phyloP scores from a whole-genome alignment of 1,140 invertebrate species.

The Drosophila kanapiae region DNA sequence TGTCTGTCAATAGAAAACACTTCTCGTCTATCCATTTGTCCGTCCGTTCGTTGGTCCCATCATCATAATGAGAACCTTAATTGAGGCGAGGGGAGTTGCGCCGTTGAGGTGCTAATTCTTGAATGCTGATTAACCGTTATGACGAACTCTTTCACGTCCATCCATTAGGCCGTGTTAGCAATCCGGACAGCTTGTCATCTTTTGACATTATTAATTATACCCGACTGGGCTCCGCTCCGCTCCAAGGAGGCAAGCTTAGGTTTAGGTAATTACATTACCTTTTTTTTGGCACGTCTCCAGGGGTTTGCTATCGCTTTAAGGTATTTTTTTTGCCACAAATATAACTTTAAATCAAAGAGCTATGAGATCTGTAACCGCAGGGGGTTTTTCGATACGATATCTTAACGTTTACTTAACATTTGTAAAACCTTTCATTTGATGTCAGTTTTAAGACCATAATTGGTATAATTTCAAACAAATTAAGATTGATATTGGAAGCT shows the following conservation, averaged over 20 bases:
- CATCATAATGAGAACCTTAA: constrained; percentile 53
- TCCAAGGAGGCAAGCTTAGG: neutral
- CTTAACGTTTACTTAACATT: too few species aligned
- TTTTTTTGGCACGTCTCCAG: constrained; percentile 8
- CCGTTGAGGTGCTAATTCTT: constrained; percentile 53
- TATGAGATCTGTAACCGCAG: neutral
- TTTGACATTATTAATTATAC: constrained; percentile 54
- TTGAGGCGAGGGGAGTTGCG: constrained; percentile 40
- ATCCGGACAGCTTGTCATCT: constrained; percentile 31
- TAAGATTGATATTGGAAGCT: neutral
- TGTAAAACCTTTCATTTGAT: neutral
- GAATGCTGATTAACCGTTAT: constrained; percentile 70
- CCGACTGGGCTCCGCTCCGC: constrained; percentile 4
- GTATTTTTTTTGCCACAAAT: neutral
- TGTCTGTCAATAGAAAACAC: constrained; percentile 23
- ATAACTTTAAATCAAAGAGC: neutral
- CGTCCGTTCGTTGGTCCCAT: neutral
- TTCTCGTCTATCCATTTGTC: neutral
- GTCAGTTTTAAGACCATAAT: neutral
- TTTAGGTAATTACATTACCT: constrained; percentile 24
- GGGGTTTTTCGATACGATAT: too few species aligned
- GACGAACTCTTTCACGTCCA: constrained; percentile 31
- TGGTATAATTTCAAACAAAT: neutral
- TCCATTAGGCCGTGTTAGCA: constrained; percentile 35
- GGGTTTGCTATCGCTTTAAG: neutral